Evolutionary conservation across 53 echinoderm and acorn worm genomes (phyloP).

Genomic region (Echinometra lucunter): DNA sequence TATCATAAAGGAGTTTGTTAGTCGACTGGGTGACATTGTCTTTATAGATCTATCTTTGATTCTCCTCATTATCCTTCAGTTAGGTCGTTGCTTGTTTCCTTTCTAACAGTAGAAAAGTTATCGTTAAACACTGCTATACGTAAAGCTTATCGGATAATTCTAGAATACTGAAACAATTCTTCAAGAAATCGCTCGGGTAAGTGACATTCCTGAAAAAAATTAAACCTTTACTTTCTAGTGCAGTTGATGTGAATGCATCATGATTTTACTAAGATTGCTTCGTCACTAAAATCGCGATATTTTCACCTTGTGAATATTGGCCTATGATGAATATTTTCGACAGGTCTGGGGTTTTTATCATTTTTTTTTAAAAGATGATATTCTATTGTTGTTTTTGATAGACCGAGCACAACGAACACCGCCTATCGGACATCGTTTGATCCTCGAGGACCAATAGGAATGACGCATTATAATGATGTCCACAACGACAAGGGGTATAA

Average conservation of each 20-base stretch:
- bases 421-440: constrained; percentile 76
- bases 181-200: not conserved
- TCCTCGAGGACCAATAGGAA: constrained; percentile 76
- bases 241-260: not conserved
- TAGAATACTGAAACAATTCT: not conserved
- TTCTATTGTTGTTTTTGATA: constrained; percentile 27
- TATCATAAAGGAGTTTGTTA: not conserved
- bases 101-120: too few species aligned
- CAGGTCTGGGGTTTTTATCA: not conserved
- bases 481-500: constrained; percentile 82
- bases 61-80: too few species aligned
- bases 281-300: not conserved
- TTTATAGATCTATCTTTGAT: too few species aligned
- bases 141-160: not conserved
- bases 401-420: constrained; percentile 85
- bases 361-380: not conserved
- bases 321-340: not conserved
- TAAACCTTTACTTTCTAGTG: not conserved
- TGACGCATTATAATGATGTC: constrained; percentile 78
- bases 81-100: too few species aligned
- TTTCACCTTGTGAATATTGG: not conserved
- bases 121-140: not conserved
- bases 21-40: not conserved
- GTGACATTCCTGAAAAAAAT: not conserved
- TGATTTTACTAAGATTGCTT: not conserved